Base-by-base conservation (phyloP, 2,113 vertebrate genomes). In the Triplophysa dalaica region DNA sequence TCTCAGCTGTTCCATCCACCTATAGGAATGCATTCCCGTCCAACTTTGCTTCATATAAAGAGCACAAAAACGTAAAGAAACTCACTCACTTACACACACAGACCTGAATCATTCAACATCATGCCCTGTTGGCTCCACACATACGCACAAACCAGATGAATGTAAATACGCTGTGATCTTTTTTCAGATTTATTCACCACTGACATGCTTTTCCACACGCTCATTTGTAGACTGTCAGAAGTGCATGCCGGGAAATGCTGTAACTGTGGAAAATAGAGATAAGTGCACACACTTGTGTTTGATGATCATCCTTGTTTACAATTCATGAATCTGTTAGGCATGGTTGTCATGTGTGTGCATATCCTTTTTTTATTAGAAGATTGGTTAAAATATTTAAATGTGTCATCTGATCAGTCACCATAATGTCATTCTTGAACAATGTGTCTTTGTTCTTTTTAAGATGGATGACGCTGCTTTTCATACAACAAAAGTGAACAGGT, bases 1-100 rank as follows among this genome's bases (percentile, higher is more conserved):
- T 83, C 80, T 86, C 87, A 79, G 82, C 82, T 86, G 83, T 65
- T 83, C 24, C 75, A 78, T 64, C 67, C 43, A 85, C 81, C 45
- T 26, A 60, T 29, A 58, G 50, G 16, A 61, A 33, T 6, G 24
- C 13, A 10, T 69, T 61, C 58, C 38, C 69, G 33, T 38, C 69
- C 50, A 67, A 63, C 17, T 52, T 56, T 48, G 45, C 82, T 75
- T 48, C 66, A 61, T 74, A 50, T 26, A 58, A 13, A 72, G 11
- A 60, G 21, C 68, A 75, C 52, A 78, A 58, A 80, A 75, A 82
- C 9, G 43, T 24, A 73, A 50, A 72, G 41, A 64, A 13, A 33
- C 38, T 43, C 43, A 38, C 26, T 70, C 58, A 74, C 65, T 70
- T 29, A 58, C 26, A 75, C 43, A 74, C 70, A 72, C 79, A 22